Evolutionary conservation across 92 coral and sea anemone species (phyloP), one percentile per base, ranked within the genome.

Genomic region (Palythoa heliodiscus): DNA sequence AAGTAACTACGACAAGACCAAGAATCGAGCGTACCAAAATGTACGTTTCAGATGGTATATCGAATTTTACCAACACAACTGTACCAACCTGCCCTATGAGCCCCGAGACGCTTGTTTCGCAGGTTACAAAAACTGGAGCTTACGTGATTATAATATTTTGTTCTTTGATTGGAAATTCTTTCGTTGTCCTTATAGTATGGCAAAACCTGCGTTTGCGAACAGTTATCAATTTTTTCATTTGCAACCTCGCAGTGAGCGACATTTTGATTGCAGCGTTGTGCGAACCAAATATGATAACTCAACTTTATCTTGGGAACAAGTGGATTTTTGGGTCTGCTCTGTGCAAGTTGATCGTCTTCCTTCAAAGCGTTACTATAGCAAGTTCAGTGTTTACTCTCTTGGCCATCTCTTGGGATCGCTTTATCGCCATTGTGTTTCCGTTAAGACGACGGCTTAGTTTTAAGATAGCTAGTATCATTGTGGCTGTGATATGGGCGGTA

Each of bases 221-320:
- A 52, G 95, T 93, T 29, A 93, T 93, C 5, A 93, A 93, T 88
- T 70, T 93, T 14, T 93, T 93, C 89, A 93, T 93, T 68, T 90
- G 93, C 40, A 93, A 92, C 80, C 88, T 93, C 25, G 98, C 98
- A 20, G 93, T 92, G 52, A 93, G 98, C 55, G 98, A 93, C 70
- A 86, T 93, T 16, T 76, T 93, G 8, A 87, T 93, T 11, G 91
- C 98, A 9, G 61, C 90, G 35, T 92, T 93, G 19, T 92, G 89
- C 39, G 93, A 92, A 90, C 98, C 98, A 0, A 91, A 93, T 87
- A 91, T 91, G 95, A 90, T 93, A 52, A 92, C 98, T 3, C 94
- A 93, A 86, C 52, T 92, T 20, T 93, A 87, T 71, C 82, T 91
- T 15, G 74, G 84, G 23, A 83, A 83, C 39, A 93, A 85, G 77